Base-by-base conservation (phyloP, 2,797 vertebrate genomes). In the Syngnathus acus region DNA sequence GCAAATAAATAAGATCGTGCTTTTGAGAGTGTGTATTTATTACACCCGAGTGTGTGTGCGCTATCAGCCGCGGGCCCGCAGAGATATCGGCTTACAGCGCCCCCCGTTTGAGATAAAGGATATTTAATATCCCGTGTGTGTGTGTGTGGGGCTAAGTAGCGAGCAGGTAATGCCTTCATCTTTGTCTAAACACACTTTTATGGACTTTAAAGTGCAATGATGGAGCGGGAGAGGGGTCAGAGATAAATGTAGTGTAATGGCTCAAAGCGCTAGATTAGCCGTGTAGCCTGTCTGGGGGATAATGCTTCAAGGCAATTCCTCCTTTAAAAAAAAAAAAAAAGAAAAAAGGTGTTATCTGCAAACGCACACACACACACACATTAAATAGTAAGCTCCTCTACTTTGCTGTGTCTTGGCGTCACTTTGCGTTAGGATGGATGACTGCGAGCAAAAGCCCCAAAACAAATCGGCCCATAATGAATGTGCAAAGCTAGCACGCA, bases 101-200 rank as follows among this genome's bases (percentile, higher is more conserved):
- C 68, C 86, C 70, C 78, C 89, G 88, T 91, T 91, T 90, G 91
- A 92, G 91, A 92, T 92, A 93, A 93, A 92, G 92, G 91, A 92
- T 92, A 93, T 92, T 92, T 92, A 93, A 93, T 92, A 93, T 92
- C 91, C 90, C 90, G 85, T 82, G 74, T 73, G 82, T 83, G 84
- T 82, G 86, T 85, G 87, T 86, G 85, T 86, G 90, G 89, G 87
- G 89, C 91, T 90, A 43, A 45, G 42, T 62, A 62, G 89, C 85
- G 82, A 84, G 89, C 85, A 91, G 89, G 88, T 90, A 90, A 89
- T 91, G 89, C 89, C 88, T 91, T 88, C 89, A 88, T 92, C 91
- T 91, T 92, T 90, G 89, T 91, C 90, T 91, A 91, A 91, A 92
- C 89, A 91, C 90, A 91, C 90, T 91, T 90, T 90, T 89, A 88